phyloP scores from a whole-genome alignment of 92 coral and sea anemone genomes.

The Porites evermanni region DNA sequence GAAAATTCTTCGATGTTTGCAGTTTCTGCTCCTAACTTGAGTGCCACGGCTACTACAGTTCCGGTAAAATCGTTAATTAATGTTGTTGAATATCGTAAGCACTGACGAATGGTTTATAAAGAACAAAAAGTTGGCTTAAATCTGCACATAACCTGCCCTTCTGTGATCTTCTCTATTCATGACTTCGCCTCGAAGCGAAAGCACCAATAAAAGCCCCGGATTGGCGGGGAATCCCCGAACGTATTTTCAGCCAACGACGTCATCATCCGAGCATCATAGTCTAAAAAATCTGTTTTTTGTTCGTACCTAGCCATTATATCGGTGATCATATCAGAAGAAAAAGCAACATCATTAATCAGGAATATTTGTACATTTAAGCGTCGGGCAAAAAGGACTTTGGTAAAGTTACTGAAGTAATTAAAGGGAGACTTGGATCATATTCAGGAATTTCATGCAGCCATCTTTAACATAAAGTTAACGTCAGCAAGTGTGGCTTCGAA shows the following conservation, averaged over 20 bases:
- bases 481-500: too few species aligned
- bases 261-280: not conserved
- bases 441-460: too few species aligned
- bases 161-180: not conserved
- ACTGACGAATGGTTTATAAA: not conserved
- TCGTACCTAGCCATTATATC: too few species aligned
- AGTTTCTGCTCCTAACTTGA: not conserved
- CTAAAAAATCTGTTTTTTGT: not conserved
- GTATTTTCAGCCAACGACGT: constrained; percentile 5
- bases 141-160: not conserved
- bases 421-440: too few species aligned
- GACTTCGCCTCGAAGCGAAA: constrained; percentile 4
- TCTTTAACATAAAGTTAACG: too few species aligned
- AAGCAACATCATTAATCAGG: too few species aligned
- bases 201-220: constrained; percentile 18
- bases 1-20: not conserved
- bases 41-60: not conserved
- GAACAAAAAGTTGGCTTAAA: not conserved
- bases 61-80: not conserved
- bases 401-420: too few species aligned
- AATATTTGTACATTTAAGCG: too few species aligned
- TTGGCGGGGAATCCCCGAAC: constrained; percentile 55
- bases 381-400: too few species aligned
- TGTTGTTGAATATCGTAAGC: too few species aligned
- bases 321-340: too few species aligned